Base-by-base conservation (phyloP, 2,888 invertebrate species). In the Drosophila niveifrons region DNA sequence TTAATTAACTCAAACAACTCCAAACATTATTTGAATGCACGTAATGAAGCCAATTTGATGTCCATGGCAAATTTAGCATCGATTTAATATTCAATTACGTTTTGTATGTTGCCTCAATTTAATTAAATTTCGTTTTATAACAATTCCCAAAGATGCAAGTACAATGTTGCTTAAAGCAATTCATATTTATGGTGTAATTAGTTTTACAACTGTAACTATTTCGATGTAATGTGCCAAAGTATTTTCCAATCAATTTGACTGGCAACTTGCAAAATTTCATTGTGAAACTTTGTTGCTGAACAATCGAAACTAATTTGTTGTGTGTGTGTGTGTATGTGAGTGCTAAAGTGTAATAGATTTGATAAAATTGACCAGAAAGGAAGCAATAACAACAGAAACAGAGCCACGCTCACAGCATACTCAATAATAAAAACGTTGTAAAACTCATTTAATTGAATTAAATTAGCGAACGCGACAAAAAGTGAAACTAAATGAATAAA, bases 181-280 rank as follows among this genome's bases (percentile, higher is more conserved):
- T 36, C 43, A 18, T 23, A 44, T 9, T 53, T 31, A 61, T 46
- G 15, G 34, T 11, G 29, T 51, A 59, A 65, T 65, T 58, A 47
- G 59, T 61, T 58, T 17, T 2, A 34, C 23, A 55, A 62, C 15
- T 61, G 9, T 18, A n/a, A 55, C 44, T 52, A 57, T 48, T 61
- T 48, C 39, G 41, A 56, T n/a, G 28, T 55, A 43, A 39, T 39
- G 50, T n/a, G 15, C 18, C 59, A 36, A 47, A 41, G 48, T 23
- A 75, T 75, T 71, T 85, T 78, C 66, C 73, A 78, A 82, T 87
- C 71, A 76, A 78, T 70, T 81, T 78, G 58, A 67, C 58, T 4
- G 39, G 31, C 44, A 57, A 64, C 34, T 28, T 11, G 34, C 34
- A 62, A 83, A 81, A 67, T 79, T 79, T 50, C 63, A 72, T 68